phyloP scores from a whole-genome alignment of 2,888 invertebrate species.

The Prenolepis imparis region DNA sequence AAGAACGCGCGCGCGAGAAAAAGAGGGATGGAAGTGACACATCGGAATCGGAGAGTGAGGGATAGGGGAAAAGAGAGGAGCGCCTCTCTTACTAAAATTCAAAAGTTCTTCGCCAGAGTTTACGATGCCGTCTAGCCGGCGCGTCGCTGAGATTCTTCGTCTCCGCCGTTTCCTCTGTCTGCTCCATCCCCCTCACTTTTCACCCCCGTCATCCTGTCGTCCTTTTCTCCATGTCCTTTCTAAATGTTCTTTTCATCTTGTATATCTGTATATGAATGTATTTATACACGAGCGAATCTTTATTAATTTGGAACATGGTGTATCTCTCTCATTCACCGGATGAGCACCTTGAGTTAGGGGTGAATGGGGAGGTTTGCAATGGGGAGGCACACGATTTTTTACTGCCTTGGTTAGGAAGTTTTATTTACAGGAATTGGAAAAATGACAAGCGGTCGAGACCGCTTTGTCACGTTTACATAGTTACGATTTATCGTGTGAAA shows the following conservation, averaged over 20 bases:
- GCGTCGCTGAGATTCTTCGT: conserved; percentile 79
- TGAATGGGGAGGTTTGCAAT: background rate
- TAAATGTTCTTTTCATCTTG: conserved; percentile 31
- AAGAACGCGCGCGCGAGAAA: background rate
- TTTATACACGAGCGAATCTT: background rate
- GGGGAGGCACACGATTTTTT: conserved; percentile 8
- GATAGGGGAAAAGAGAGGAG: conserved; percentile 21
- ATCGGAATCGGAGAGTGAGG: conserved; percentile 23
- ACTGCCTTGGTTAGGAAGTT: background rate
- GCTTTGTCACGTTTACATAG: conserved; percentile 28
- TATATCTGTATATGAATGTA: background rate
- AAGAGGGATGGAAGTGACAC: background rate
- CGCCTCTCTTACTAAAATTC: conserved; percentile 81
- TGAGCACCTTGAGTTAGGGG: background rate
- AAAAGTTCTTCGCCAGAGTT: conserved; percentile 83
- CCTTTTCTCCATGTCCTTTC: conserved; percentile 51
- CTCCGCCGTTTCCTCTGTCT: conserved; percentile 57
- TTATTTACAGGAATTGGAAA: conserved; percentile 47
- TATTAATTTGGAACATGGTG: conserved; percentile 22
- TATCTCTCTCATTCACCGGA: background rate
- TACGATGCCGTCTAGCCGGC: conserved; percentile 85
- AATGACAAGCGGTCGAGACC: conserved; percentile 9
- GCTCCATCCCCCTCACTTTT: conserved; percentile 30
- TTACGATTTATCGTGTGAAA: conserved; percentile 47
- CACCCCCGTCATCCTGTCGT: conserved; percentile 9